phyloP scores from a whole-genome alignment of 2,113 vertebrate species.

The Melanerpes aurifrons region DNA sequence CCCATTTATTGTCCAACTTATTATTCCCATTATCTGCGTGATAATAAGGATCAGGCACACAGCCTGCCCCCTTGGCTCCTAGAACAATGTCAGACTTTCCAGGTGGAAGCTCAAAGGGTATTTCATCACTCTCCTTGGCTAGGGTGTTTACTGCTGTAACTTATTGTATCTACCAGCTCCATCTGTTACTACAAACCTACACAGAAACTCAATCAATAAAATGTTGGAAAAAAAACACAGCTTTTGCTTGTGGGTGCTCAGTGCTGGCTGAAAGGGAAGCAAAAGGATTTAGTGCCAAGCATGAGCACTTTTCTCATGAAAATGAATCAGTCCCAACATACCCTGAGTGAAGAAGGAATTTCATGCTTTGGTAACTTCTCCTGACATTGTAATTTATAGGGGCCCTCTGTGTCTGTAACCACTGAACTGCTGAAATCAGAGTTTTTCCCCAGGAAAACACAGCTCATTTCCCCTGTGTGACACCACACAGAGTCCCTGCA shows the following conservation, averaged over 20 bases:
- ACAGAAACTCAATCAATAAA: background rate
- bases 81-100: background rate
- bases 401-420: background rate
- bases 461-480: background rate
- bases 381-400: slow-evolving; percentile 16
- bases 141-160: background rate
- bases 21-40: background rate
- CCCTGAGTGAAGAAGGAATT: slow-evolving; percentile 7
- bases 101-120: background rate
- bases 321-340: slow-evolving; percentile 33
- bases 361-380: slow-evolving; percentile 42
- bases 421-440: background rate
- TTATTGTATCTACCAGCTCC: background rate
- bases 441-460: background rate
- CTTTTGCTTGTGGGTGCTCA: background rate
- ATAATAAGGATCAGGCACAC: background rate
- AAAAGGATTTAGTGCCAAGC: background rate
- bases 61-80: background rate
- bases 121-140: background rate
- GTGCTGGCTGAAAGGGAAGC: background rate
- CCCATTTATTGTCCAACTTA: background rate
- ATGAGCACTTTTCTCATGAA: background rate
- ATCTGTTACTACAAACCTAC: background rate
- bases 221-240: background rate
- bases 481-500: background rate